Evolutionary conservation across 2,113 vertebrate genomes (phyloP), one percentile per base, ranked within the genome.

Genomic region (Stegastes partitus): DNA sequence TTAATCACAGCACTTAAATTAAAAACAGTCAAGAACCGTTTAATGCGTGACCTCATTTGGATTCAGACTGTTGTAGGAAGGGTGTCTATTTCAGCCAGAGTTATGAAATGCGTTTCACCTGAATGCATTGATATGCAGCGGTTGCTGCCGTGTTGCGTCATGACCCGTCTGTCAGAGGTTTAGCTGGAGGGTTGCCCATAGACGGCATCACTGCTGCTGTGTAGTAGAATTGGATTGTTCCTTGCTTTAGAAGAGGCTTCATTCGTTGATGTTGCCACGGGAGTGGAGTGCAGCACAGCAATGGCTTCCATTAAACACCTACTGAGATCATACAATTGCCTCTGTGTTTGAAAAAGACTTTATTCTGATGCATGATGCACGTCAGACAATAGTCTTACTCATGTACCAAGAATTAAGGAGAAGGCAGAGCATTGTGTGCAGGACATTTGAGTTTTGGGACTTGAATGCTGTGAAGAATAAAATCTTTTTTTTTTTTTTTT

Each of bases 81-180:
- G 34, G 50, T 72, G 67, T 74, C 62, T 45, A 1, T 81, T 85
- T 80, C 80, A 76, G 65, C 61, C 47, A 22, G 73, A 8, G 54
- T 54, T 72, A 21, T 65, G 64, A 78, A 70, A 82, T 3, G 9
- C 10, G 1, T 49, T 50, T 79, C 25, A 80, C 83, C 74, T 82
- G 74, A 82, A 71, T 56, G 50, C 70, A 56, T 71, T 81, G 49
- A 85, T 66, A 70, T 74, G 74, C 55, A 47, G 68, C 51, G 6
- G 65, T 93, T 90, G 69, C 88, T 47, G 57, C 65, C 65, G 23
- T 9, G 77, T 92, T 92, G 88, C 91, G 26, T 91, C 87, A 93
- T 76, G 81, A 85, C 77, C 72, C 0, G 54, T 53, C 77, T 83
- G 81, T 88, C 62, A 74, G 81, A 82, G 70, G 83, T 87, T 51